A percentile compares a stretch with the other conserved stretches of the same genome.
These are phyloP conservation scores for Rhinolophus sinicus DNA, from an alignment of 2,113 vertebrate genomes.

Conservation along the genomic window DNA sequence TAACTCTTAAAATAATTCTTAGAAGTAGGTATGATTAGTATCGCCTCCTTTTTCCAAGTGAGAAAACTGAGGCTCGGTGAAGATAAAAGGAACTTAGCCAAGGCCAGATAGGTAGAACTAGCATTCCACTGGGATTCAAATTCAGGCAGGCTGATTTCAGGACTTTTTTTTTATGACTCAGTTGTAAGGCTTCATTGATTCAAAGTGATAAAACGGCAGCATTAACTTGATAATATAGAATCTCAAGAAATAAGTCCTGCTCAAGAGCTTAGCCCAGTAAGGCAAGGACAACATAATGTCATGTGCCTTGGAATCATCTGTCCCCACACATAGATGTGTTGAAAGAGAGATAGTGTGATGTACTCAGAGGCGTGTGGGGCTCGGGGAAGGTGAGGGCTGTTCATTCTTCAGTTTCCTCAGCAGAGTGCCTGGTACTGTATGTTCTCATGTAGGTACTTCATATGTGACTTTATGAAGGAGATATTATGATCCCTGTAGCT, in stretches of 20 bases:
- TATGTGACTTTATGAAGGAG: not conserved
- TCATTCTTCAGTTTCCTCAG: not conserved
- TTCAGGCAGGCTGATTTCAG: not conserved
- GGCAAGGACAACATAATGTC: not conserved
- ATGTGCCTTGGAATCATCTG: not conserved
- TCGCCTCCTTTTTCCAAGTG: not conserved
- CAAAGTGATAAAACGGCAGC: not conserved
- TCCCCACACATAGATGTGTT: not conserved
- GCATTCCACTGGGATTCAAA: not conserved
- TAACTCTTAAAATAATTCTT: conserved; percentile 19
- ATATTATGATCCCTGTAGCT: not conserved
- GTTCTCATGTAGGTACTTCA: not conserved
- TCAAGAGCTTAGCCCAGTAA: not conserved
- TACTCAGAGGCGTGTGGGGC: rapidly evolving
- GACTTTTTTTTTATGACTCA: not conserved
- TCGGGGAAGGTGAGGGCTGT: not conserved
- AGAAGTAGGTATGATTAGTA: not conserved
- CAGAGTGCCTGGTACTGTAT: not conserved
- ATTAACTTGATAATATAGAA: not conserved
- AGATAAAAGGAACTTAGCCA: not conserved
- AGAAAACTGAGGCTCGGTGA: not conserved
- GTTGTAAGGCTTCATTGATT: not conserved
- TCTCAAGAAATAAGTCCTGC: not conserved
- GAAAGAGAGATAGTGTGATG: not conserved
- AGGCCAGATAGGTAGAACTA: not conserved